These are phyloP conservation scores for Leptocoma aspasia DNA, from an alignment of 2,113 vertebrate genomes.

Conservation along the genomic window DNA sequence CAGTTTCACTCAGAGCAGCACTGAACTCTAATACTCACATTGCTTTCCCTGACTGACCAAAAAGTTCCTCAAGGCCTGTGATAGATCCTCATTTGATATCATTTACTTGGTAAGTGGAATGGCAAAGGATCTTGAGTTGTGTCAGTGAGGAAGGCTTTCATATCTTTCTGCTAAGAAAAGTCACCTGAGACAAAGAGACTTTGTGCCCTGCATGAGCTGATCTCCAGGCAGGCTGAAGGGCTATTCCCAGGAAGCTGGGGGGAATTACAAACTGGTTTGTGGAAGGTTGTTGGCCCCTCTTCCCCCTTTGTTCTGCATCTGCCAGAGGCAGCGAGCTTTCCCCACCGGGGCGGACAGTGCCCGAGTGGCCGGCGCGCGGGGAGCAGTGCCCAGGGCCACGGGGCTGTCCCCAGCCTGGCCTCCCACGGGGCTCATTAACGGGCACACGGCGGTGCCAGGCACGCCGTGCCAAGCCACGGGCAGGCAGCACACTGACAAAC, in stretches of 20 bases:
- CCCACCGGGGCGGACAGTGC: accelerated
- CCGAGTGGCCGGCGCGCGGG: accelerated
- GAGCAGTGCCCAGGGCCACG: no score
- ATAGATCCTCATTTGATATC: neutral
- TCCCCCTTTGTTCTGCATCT: neutral
- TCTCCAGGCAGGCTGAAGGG: neutral
- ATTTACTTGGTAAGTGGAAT: neutral
- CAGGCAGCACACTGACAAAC: neutral
- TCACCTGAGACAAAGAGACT: neutral
- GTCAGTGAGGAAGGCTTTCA: accelerated
- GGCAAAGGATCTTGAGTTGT: neutral
- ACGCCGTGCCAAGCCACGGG: neutral
- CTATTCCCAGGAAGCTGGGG: neutral
- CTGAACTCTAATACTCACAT: accelerated
- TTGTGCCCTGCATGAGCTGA: neutral
- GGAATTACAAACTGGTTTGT: neutral
- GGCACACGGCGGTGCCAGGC: neutral
- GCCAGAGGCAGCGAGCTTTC: neutral
- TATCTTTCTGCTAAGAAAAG: neutral
- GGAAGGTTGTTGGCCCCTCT: neutral
- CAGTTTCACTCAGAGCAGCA: neutral
- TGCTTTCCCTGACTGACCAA: neutral
- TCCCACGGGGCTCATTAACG: neutral
- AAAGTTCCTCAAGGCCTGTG: neutral
- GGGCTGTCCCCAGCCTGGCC: neutral